Conservation (phyloP, 2,797 vertebrate species). For the Natrix natrix region DNA sequence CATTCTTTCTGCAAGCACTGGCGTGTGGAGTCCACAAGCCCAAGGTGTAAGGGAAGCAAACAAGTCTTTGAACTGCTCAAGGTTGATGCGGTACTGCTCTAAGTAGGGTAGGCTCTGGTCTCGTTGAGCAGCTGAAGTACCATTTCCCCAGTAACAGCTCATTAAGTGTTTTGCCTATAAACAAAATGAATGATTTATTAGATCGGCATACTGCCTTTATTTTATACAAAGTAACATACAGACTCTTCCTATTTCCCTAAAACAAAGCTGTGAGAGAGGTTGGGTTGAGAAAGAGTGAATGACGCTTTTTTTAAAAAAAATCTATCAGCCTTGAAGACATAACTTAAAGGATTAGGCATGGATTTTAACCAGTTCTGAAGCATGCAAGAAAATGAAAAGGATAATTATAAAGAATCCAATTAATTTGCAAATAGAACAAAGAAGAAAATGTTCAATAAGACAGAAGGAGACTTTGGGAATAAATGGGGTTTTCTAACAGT, state of each 20-base stretch:
- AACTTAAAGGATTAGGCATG: background rate
- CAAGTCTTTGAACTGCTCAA: slow-evolving; percentile 84
- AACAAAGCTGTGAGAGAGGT: background rate
- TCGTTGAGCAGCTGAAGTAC: slow-evolving; percentile 73
- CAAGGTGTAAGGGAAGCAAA: slow-evolving; percentile 84
- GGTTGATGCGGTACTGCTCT: slow-evolving; percentile 87
- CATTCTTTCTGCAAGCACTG: slow-evolving; percentile 81
- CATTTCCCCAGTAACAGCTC: slow-evolving; percentile 93
- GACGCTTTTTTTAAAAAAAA: background rate
- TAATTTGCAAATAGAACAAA: slow-evolving; percentile 2
- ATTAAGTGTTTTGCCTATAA: slow-evolving; percentile 89
- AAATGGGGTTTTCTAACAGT: background rate
- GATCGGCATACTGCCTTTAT: background rate
- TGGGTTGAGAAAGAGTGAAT: background rate
- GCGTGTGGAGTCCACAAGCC: slow-evolving; percentile 83
- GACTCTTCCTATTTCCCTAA: background rate
- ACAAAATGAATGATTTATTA: slow-evolving; percentile 15
- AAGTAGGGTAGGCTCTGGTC: slow-evolving; percentile 86
- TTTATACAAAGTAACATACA: background rate
- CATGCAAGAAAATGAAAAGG: background rate
- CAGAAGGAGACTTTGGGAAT: background rate
- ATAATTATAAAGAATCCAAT: background rate
- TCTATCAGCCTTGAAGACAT: background rate
- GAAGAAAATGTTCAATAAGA: slow-evolving; percentile 13
- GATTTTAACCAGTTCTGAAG: background rate